These are phyloP conservation scores for Apantesis nais DNA, from an alignment of 2,888 invertebrate species.

Conservation along the genomic window DNA sequence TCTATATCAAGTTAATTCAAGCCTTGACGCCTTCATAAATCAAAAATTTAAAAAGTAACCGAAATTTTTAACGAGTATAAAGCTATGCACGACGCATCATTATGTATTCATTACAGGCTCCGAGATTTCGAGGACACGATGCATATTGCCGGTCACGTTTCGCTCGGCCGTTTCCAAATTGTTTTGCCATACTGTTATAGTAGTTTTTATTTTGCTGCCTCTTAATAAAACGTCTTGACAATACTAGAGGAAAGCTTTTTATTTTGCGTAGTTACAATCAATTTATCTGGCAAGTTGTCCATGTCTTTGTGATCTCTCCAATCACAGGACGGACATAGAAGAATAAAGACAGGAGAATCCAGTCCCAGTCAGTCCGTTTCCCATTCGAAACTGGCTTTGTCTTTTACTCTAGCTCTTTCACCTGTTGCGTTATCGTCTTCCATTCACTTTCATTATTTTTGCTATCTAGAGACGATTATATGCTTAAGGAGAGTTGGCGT, in stretches of 20 bases:
- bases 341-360: not conserved
- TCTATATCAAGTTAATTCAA: not conserved
- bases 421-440: too few species aligned
- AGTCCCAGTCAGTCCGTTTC: not conserved
- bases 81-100: slow-evolving; percentile 33
- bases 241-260: not conserved
- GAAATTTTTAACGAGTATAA: slow-evolving; percentile 22
- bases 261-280: not conserved
- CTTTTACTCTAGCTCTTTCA: too few species aligned
- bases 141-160: slow-evolving; percentile 55
- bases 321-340: too few species aligned
- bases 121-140: slow-evolving; percentile 48
- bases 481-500: not conserved
- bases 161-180: slow-evolving; percentile 50
- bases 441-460: not conserved
- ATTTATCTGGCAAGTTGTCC: not conserved
- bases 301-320: too few species aligned
- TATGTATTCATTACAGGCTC: slow-evolving; percentile 53
- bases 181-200: slow-evolving; percentile 34
- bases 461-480: not conserved
- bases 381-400: too few species aligned
- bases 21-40: not conserved
- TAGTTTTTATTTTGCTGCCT: slow-evolving; percentile 10
- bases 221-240: slow-evolving; percentile 1
- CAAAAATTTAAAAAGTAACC: slow-evolving; percentile 27